phyloP scores from a whole-genome alignment of 2,888 invertebrate species.

The Alcis repandata region DNA sequence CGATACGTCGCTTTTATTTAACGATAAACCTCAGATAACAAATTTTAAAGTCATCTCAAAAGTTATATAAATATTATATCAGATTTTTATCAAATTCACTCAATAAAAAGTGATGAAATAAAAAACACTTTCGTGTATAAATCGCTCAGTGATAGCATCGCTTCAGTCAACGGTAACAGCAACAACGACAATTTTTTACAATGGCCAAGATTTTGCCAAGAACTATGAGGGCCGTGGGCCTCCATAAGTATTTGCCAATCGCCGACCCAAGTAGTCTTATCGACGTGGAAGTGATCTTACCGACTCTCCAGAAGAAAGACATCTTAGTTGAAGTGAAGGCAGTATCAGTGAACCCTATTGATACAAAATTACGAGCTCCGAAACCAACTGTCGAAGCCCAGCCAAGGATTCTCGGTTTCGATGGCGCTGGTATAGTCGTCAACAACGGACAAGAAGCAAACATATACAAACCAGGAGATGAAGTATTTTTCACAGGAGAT shows the following conservation, averaged over 20 bases:
- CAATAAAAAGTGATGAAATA: neutral
- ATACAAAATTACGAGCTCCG: conserved; percentile 73
- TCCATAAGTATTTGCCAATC: conserved; percentile 79
- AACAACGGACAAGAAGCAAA: conserved; percentile 65
- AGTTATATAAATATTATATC: neutral
- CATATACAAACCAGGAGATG: conserved; percentile 68
- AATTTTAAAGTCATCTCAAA: neutral
- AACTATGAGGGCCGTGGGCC: conserved; percentile 77
- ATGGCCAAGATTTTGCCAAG: conserved; percentile 60
- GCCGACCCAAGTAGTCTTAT: conserved; percentile 68
- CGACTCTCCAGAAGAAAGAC: conserved; percentile 63
- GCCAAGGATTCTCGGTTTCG: conserved; percentile 75
- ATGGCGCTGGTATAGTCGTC: conserved; percentile 77
- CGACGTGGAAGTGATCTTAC: conserved; percentile 70
- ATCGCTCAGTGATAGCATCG: neutral
- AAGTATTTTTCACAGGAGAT: conserved; percentile 76
- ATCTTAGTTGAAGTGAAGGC: conserved; percentile 77
- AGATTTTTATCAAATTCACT: neutral
- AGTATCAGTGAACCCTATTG: conserved; percentile 75
- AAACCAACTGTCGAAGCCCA: conserved; percentile 63
- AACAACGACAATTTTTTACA: conserved; percentile 8
- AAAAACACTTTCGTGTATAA: neutral
- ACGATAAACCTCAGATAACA: neutral
- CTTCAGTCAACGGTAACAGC: neutral
- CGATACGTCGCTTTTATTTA: neutral